Evolutionary conservation across 2,888 invertebrate species (phyloP), one percentile per base, ranked within the genome.

Genomic region (Taphrorychus bicolor): DNA sequence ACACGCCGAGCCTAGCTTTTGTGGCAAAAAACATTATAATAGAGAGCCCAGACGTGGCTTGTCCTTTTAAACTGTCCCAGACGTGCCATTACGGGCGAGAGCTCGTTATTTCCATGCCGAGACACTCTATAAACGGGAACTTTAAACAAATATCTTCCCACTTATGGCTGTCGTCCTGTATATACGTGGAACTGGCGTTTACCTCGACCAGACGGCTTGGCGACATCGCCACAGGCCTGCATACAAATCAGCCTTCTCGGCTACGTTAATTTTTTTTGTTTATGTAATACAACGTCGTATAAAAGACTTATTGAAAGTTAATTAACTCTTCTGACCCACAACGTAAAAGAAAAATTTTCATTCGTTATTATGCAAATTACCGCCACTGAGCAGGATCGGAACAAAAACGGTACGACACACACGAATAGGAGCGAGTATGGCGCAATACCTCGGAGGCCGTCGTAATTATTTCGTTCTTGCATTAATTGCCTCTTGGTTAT

Each of bases 181-280:
- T 45, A 45, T 9, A 32, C 32, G 32, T 32, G 32, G 32, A 32
- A 32, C 32, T 7, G 59, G 57, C 60, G 57, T 60, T 66, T 51
- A 61, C 66, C 66, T 51, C 66, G 66, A 60, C 61, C 60, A 66
- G 66, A 66, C 66, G 45, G 66, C 66, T 57, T 66, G 66, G 66
- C 66, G 66, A 66, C 66, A 66, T 60, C 66, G 66, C 60, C 66
- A 22, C 49, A 14, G 60, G 60, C 61, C 14, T 60, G 66, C 22
- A 61, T 61, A 57, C 19, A 19, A 57, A 63, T 62, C 2, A 56
- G 40, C 32, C 32, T 32, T 9, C 14, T n/a, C n/a, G n/a, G n/a
- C n/a, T n/a, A n/a, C n/a, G 22, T 32, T 32, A 32, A 2, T 32
- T 32, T 32, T 32, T 45, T 45, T 32, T 32, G 11, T 32, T 32